A percentile compares a stretch with the other conserved stretches of the same genome.
These are phyloP conservation scores for Busseola fusca DNA, from an alignment of 2,888 invertebrate genomes.

Conservation along the genomic window DNA sequence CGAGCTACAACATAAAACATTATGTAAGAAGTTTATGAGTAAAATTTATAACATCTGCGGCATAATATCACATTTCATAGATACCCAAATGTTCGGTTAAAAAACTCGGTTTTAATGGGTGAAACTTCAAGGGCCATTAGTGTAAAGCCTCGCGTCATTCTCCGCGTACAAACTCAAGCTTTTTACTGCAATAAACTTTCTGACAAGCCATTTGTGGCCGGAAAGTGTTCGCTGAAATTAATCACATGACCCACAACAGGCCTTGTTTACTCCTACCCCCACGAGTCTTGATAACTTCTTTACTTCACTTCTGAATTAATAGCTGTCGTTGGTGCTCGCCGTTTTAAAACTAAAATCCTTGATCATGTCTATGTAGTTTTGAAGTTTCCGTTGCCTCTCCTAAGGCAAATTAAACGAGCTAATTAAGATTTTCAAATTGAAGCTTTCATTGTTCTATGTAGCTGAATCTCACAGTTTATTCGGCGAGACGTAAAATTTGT, in stretches of 20 bases:
- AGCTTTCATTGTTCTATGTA: constrained; percentile 81
- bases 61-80: constrained; percentile 63
- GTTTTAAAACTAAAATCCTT: constrained; percentile 56
- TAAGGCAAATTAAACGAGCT: constrained; percentile 70
- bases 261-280: constrained; percentile 72
- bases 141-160: constrained; percentile 83
- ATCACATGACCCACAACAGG: constrained; percentile 80
- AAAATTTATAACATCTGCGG: constrained; percentile 48
- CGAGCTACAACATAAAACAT: constrained; percentile 22
- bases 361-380: constrained; percentile 64
- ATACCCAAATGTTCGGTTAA: constrained; percentile 67
- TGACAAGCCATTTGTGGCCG: constrained; percentile 85
- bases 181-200: constrained; percentile 87
- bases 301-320: constrained; percentile 72
- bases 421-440: constrained; percentile 77
- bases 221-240: constrained; percentile 84
- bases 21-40: constrained; percentile 39
- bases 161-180: constrained; percentile 80
- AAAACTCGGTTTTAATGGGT: constrained; percentile 77
- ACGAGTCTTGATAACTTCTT: constrained; percentile 78
- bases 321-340: constrained; percentile 55
- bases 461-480: constrained; percentile 74
- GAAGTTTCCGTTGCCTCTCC: constrained; percentile 60
- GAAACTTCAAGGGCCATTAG: constrained; percentile 83
- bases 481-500: constrained; percentile 79